phyloP scores from a whole-genome alignment of 2,888 invertebrate genomes.

The Gisinianus flammeolus region DNA sequence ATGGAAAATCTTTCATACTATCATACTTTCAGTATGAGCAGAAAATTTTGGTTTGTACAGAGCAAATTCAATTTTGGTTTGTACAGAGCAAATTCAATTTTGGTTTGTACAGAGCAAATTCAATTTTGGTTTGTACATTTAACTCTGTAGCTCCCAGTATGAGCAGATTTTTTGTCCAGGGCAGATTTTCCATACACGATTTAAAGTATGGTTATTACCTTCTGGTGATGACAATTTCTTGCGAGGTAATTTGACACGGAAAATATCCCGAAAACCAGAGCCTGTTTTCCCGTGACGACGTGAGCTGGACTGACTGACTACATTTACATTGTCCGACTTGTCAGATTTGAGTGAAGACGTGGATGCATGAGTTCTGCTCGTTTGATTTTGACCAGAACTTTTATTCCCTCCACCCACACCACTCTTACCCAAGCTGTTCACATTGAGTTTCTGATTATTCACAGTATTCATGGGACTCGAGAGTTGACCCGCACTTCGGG shows the following conservation, averaged over 20 bases:
- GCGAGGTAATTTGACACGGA: slow-evolving; percentile 54
- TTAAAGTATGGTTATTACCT: slow-evolving; percentile 29
- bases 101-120: not conserved
- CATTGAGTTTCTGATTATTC: slow-evolving; percentile 10
- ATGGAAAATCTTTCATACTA: too few species aligned
- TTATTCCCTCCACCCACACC: not conserved
- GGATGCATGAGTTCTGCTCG: slow-evolving; percentile 42
- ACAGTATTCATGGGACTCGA: slow-evolving; percentile 55
- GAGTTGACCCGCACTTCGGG: slow-evolving; percentile 55
- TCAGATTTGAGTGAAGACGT: slow-evolving; percentile 57
- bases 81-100: not conserved
- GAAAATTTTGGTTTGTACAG: too few species aligned
- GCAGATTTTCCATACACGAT: too few species aligned
- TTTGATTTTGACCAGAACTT: slow-evolving; percentile 7
- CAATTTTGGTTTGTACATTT: too few species aligned
- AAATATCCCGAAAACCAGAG: slow-evolving; percentile 53
- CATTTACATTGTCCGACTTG: slow-evolving; percentile 51
- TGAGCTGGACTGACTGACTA: slow-evolving; percentile 13
- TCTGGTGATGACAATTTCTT: slow-evolving; percentile 58
- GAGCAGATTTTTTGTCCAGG: too few species aligned
- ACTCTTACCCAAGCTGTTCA: not conserved
- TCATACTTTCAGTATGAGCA: too few species aligned
- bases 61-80: too few species aligned
- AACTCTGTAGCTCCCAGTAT: too few species aligned
- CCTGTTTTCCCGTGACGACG: slow-evolving; percentile 22